These are phyloP conservation scores for Brachyptera risi DNA, from an alignment of 2,888 invertebrate species.

Conservation along the genomic window DNA sequence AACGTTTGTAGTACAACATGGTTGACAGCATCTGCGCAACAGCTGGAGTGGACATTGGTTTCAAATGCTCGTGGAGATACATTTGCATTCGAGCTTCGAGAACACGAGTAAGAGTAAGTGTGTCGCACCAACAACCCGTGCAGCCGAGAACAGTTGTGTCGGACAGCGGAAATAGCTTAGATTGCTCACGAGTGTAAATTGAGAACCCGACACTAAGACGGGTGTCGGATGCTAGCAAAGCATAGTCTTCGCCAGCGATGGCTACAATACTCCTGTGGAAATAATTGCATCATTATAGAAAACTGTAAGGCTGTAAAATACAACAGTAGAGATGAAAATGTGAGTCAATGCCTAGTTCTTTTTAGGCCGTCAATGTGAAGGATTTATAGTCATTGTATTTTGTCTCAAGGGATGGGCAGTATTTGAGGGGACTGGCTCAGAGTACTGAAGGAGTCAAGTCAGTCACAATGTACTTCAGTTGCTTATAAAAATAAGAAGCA, in stretches of 20 bases:
- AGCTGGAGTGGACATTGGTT: slow-evolving; percentile 86
- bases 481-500: too few relatives aligned
- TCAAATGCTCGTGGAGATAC: slow-evolving; percentile 92
- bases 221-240: slow-evolving; percentile 92
- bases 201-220: slow-evolving; percentile 87
- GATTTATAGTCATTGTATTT: too few relatives aligned
- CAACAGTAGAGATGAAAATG: too few relatives aligned
- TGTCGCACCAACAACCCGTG: slow-evolving; percentile 97
- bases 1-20: slow-evolving; percentile 91
- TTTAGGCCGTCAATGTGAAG: too few relatives aligned
- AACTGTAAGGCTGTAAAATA: too few relatives aligned
- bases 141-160: slow-evolving; percentile 85
- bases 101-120: slow-evolving; percentile 80
- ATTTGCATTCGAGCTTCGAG: slow-evolving; percentile 86
- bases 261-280: slow-evolving; percentile 83
- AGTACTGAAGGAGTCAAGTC: too few relatives aligned
- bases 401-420: too few relatives aligned
- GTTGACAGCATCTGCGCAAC: slow-evolving; percentile 95
- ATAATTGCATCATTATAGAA: slow-evolving; percentile 19
- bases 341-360: too few relatives aligned
- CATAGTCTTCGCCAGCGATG: slow-evolving; percentile 93
- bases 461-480: too few relatives aligned
- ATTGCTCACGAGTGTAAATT: slow-evolving; percentile 84
- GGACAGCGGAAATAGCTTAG: slow-evolving; percentile 81
- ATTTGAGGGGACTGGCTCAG: too few relatives aligned